Base-by-base conservation (phyloP, 2,113 vertebrate species). In the Pogonocichla stellata region DNA sequence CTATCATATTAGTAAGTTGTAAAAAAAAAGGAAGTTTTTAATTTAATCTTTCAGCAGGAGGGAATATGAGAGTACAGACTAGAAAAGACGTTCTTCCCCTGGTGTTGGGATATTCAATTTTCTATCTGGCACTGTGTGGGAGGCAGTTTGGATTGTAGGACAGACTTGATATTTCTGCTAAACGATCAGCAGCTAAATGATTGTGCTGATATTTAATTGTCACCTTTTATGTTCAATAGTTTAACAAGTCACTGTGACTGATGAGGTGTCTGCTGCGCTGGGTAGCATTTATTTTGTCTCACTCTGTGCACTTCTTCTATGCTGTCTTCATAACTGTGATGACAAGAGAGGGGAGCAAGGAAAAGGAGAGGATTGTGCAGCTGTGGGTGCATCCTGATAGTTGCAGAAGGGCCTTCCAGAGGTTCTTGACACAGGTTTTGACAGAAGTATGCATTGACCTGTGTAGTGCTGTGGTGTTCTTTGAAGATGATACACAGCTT, bases 161-260 rank as follows among this genome's bases (percentile, higher is more conserved):
- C 47, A 70, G 67, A 54, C 75, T 77, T 93, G 93, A 48, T 94
- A 85, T 93, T 94, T 94, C 80, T 90, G 65, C 92, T 87, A 19
- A 96, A 85, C 1, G 28, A 87, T 96, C 84, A 90, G 61, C 53
- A 85, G 58, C 43, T 87, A 90, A 93, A 77, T 70, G 86, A 75
- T 83, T 57, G 74, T 70, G 50, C 62, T 93, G 88, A 29, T 94
- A 94, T 77, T 93, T 96, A 88, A 75, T 94, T 93, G 90, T 90
- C 85, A 77, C 79, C 85, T 93, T 90, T 93, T 65, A 54, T 66
- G 67, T 93, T 92, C 94, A 69, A 45, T 83, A 88, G 66, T 72
- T 88, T 80, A 92, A 62, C 85, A 72, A 94, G 62, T 80, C 71
- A n/a, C 33, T 50, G 71, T 88, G 85, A 90, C 86, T 73, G 90